Base-by-base conservation (phyloP, 2,113 vertebrate genomes). In the Tiliqua scincoides region DNA sequence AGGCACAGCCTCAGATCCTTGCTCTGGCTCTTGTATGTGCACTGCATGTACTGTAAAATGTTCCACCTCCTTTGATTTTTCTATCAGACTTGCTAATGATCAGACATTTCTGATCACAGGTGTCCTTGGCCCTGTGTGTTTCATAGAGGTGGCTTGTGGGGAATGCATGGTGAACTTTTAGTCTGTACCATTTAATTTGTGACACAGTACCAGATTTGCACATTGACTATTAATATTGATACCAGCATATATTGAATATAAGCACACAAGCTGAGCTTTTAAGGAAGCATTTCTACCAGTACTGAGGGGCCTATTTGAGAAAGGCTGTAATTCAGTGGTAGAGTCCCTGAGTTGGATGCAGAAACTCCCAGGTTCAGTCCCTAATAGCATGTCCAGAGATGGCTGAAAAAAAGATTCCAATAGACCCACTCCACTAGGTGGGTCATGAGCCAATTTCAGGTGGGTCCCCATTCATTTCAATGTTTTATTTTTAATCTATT, bases 1-100 rank as follows among this genome's bases (percentile, higher is more conserved):
- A 67, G 10, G 11, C 63, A 1, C 21, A 54, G 83, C 81, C 84
- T 91, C 59, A 57, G 32, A 57, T 82, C 75, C 84, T 72, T 37
- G 65, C 82, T 88, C 27, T 54, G 73, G 70, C 30, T 92, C 32
- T 52, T 84, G 89, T 70, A 84, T 71, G 61, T 62, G 78, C n/a
- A 18, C 63, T 88, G 61, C 20, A 83, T 75, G 88, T 71, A n/a
- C 0, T 0, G 84, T 74, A 89, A 85, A 89, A 78, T 89, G 91
- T 85, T 91, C 89, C 35, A 89, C 80, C 14, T 30, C 73, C 86
- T 75, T 72, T 82, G 85, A 77, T 10, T 67, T 89, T 90, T 93
- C 79, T 86, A 63, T 27, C 74, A 25, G 43, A 27, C 88, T 70
- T 73, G 81, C 80, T 88, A 43, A 83, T 85, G 85, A 79, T 87